Conservation (phyloP, 2,113 vertebrate genomes). For the Melanerpes aurifrons region DNA sequence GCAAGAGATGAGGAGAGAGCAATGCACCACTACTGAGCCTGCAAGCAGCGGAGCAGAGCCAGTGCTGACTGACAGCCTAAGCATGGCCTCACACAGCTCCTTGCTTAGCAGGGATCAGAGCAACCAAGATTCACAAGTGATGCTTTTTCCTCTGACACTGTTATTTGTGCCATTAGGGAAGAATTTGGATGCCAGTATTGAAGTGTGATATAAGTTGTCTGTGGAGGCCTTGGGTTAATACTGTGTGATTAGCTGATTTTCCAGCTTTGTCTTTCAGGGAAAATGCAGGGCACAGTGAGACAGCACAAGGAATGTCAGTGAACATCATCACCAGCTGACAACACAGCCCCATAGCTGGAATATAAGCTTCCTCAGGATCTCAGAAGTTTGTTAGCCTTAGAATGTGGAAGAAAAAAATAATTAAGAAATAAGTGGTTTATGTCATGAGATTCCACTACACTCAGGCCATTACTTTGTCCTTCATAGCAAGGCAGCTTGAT, state of each 20-base stretch:
- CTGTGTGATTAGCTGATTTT: not conserved
- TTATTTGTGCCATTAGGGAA: not conserved
- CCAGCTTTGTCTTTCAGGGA: not conserved
- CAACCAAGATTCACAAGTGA: not conserved
- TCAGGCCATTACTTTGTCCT: not conserved
- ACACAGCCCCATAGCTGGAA: not conserved
- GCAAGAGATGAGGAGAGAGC: not conserved
- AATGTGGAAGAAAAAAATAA: not conserved
- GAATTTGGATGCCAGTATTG: not conserved
- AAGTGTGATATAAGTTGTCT: not conserved
- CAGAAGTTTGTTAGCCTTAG: not conserved
- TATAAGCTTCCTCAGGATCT: not conserved
- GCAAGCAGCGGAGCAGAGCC: not conserved
- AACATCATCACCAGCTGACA: not conserved
- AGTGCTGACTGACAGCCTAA: not conserved
- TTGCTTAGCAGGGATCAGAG: not conserved
- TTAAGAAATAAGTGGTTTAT: not conserved
- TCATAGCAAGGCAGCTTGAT: not conserved
- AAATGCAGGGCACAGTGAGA: not conserved
- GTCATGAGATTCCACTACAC: not conserved
- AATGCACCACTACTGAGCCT: not conserved
- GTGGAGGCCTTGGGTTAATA: not conserved
- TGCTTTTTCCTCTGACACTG: not conserved
- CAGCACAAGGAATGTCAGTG: not conserved
- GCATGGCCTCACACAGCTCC: not conserved